Conservation (phyloP, 2,113 vertebrate species). For the Ibidorhyncha struthersii region DNA sequence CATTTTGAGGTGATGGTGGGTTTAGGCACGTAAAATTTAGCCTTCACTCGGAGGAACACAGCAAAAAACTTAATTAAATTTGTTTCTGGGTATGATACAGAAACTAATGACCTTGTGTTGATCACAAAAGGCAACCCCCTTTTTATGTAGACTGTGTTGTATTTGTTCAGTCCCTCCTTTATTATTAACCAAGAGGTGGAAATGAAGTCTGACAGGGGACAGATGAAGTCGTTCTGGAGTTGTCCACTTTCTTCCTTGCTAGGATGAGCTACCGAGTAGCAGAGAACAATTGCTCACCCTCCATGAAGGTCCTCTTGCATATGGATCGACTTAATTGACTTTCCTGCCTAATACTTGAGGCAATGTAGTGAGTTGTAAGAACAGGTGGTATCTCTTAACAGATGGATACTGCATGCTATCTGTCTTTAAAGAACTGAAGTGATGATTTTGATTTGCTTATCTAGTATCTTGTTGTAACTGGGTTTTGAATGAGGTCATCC, state of each 20-base stretch:
- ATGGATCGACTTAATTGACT: not conserved
- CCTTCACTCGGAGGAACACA: not conserved
- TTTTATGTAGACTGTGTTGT: not conserved
- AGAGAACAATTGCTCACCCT: not conserved
- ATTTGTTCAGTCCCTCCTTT: not conserved
- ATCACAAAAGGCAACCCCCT: not conserved
- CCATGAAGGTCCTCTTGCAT: not conserved
- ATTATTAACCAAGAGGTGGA: not conserved
- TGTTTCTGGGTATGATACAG: not conserved
- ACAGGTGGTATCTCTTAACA: constrained; percentile 38
- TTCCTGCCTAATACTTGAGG: not conserved
- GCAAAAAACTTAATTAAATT: not conserved
- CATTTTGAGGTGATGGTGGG: not conserved
- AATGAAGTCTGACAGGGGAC: not conserved
- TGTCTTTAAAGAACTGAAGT: constrained; percentile 46
- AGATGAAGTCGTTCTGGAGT: not conserved
- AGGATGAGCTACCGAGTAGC: not conserved
- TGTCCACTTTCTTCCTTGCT: not conserved
- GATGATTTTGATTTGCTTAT: constrained; percentile 56
- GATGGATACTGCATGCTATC: constrained; percentile 43
- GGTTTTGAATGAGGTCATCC: constrained; percentile 40
- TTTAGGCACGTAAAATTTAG: not conserved
- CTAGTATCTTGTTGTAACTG: constrained; percentile 18
- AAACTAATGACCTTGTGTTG: not conserved
- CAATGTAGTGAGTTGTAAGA: not conserved